Base-by-base conservation (phyloP, 2,113 vertebrate species). In the Chrysochloris asiatica region DNA sequence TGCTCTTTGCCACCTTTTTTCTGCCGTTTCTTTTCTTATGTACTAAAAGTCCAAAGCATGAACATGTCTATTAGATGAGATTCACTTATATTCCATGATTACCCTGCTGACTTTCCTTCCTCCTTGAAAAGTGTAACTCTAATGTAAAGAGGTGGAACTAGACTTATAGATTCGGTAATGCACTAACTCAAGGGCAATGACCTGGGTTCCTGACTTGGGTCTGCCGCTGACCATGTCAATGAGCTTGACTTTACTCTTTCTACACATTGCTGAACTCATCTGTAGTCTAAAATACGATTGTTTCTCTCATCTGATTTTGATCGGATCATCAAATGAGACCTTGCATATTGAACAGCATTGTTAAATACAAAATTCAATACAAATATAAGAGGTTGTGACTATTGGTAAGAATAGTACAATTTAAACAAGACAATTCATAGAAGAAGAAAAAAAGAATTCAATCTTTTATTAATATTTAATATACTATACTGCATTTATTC, bases 241-340 rank as follows among this genome's bases (percentile, higher is more conserved):
- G 50, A 93, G 65, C 11, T 71, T 26, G 26, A 1, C 22, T 72
- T 81, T 56, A 16, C 7, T 75, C 45, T 91, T 21, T 26, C 47
- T 72, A 52, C 54, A 6, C 12, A 11, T 89, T 77, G 47, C 3
- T 41, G 3, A 38, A 26, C 21, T 83, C 22, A 59, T 73, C 22
- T 78, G 6, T 76, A 78, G 91, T 61, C 81, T 78, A 16, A 26
- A 63, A 45, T 33, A 3, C 38, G 65, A 16, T 69, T 86, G 8
- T 85, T 84, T 52, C 36, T 77, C 28, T 76, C 28, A 72, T 1
- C 9, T 78, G 30, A 41, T 77, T 91, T 86, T 86, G 82, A 73
- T 63, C 77, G 48, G 7, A 14, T 80, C 86, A 65, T 73, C 50
- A 94, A 88, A 84, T 93, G 12, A 56, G 8, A 78, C 65, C 50